Percentiles rank a stretch among this genome's conserved stretches.
phyloP scores from a whole-genome alignment of 2,113 vertebrate genomes.

The Otus sunia region DNA sequence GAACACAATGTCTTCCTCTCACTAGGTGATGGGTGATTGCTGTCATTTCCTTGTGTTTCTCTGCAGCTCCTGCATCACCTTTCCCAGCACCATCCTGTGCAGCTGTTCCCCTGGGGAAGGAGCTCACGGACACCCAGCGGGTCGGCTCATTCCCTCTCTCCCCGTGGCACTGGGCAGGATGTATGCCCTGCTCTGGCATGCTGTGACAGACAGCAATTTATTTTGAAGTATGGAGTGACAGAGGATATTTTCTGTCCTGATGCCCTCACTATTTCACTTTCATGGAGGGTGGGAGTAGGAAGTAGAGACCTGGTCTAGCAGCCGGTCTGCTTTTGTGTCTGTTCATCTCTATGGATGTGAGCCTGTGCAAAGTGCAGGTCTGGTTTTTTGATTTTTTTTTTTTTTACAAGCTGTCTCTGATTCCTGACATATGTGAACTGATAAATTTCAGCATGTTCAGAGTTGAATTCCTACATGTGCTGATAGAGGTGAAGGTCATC shows the following conservation, averaged over 20 bases:
- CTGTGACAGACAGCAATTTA: neutral
- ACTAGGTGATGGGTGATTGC: neutral
- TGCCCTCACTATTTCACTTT: neutral
- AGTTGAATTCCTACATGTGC: neutral
- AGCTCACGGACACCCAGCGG: fast-evolving
- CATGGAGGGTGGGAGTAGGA: neutral
- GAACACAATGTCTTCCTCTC: neutral
- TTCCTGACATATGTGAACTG: neutral
- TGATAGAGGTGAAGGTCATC: neutral
- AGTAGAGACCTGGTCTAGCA: neutral
- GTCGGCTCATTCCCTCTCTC: neutral
- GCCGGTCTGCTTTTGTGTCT: fast-evolving
- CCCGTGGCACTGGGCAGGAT: neutral
- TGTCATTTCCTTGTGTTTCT: neutral
- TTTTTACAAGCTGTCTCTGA: neutral
- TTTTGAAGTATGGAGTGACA: neutral
- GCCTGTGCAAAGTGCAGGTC: neutral
- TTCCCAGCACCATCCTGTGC: neutral
- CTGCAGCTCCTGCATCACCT: neutral
- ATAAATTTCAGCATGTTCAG: neutral
- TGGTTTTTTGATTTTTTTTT: neutral
- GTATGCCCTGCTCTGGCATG: neutral
- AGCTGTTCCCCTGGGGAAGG: neutral
- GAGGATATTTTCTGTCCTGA: neutral
- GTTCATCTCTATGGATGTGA: neutral